phyloP scores from a whole-genome alignment of 2,888 invertebrate genomes.

The Camptogramma bilineatum region DNA sequence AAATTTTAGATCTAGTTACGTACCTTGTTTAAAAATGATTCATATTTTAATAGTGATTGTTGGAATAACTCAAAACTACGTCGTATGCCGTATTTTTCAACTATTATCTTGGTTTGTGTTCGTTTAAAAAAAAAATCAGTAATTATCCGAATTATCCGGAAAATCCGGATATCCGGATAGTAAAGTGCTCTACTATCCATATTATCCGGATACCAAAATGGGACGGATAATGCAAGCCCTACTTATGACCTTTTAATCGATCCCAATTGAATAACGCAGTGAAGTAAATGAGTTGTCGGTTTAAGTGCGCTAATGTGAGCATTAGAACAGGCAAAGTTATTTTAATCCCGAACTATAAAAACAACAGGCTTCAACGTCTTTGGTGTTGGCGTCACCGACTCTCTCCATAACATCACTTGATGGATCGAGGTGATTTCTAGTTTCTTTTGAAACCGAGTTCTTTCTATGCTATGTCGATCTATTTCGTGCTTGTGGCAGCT shows the following conservation, averaged over 20 bases:
- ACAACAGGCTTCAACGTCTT: slow-evolving; percentile 15
- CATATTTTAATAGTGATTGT: too few relatives aligned
- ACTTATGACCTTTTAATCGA: not conserved
- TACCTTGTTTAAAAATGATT: too few relatives aligned
- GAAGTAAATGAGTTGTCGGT: not conserved
- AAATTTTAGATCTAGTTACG: too few relatives aligned
- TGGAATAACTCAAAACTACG: too few relatives aligned
- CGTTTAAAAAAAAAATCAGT: too few relatives aligned
- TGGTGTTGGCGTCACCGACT: slow-evolving; percentile 20
- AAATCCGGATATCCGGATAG: too few relatives aligned
- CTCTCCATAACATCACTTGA: slow-evolving; percentile 19
- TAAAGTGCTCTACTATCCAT: too few relatives aligned
- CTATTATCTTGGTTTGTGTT: too few relatives aligned
- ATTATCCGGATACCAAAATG: too few relatives aligned
- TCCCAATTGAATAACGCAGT: not conserved
- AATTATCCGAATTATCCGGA: too few relatives aligned
- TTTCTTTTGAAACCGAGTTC: slow-evolving; percentile 36
- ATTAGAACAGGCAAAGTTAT: slow-evolving; percentile 16
- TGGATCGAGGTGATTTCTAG: slow-evolving; percentile 27
- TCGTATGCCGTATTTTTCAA: too few relatives aligned
- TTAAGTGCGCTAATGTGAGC: not conserved
- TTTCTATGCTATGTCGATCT: slow-evolving; percentile 49
- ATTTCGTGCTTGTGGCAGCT: slow-evolving; percentile 55
- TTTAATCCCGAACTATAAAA: slow-evolving; percentile 22
- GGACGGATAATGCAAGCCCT: too few relatives aligned